Percentiles rank a stretch among this genome's conserved stretches.
These are phyloP conservation scores for Propithecus coquereli DNA, from an alignment of 2,113 vertebrate genomes.

Conservation along the genomic window DNA sequence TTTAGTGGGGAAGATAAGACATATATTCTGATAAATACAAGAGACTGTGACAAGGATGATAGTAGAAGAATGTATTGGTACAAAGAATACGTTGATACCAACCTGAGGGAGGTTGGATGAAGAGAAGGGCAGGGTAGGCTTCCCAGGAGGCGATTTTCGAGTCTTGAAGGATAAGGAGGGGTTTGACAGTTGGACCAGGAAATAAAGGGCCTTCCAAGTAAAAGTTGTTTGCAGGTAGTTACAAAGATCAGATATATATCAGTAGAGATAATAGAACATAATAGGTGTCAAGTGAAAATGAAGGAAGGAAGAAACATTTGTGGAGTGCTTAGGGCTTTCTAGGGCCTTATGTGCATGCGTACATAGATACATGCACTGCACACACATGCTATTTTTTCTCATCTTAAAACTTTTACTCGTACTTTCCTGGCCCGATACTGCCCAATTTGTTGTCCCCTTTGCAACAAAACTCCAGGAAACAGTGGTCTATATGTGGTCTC, in stretches of 20 bases:
- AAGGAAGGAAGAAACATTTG: background rate
- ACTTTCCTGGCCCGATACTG: background rate
- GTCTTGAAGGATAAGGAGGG: background rate
- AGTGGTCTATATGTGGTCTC: background rate
- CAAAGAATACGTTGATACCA: background rate
- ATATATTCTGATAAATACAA: background rate
- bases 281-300: background rate
- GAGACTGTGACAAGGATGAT: background rate
- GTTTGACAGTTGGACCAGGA: background rate
- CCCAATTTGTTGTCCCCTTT: constrained; percentile 4
- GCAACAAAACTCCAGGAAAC: background rate
- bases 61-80: background rate
- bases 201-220: background rate
- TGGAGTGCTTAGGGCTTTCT: background rate
- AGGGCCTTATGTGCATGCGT: background rate
- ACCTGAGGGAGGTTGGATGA: background rate
- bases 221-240: background rate
- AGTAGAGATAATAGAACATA: background rate
- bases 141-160: background rate
- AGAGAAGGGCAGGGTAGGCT: background rate
- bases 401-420: background rate
- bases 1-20: background rate
- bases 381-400: background rate
- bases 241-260: background rate
- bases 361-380: background rate